Base-by-base conservation (phyloP, 2,113 vertebrate species). In the Apaloderma vittatum region DNA sequence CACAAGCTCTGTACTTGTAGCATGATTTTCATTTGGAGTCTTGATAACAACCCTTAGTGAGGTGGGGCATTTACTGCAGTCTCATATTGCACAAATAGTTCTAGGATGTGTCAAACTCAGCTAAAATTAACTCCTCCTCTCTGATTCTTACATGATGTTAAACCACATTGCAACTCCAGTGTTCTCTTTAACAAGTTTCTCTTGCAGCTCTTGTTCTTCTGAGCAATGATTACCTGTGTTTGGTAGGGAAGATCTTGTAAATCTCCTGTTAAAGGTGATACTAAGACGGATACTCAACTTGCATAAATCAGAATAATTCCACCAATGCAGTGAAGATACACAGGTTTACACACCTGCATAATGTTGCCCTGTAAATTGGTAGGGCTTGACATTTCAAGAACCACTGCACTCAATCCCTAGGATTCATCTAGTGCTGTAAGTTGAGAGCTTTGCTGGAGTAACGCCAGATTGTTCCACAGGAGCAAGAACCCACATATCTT, bases 1-100 rank as follows among this genome's bases (percentile, higher is more conserved):
- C 40, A 45, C 14, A 59, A 48, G 11, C 2, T 90, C 24, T 9
- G 1, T 21, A 62, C 17, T 5, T 77, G 23, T 23, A 48, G 3
- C 10, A 16, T 37, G 27, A 45, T 65, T 79, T 87, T 93, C 11
- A 27, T 52, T 72, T 77, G 32, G 80, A 8, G 12, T 82, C n/a
- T 62, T 72, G 4, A 4, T 75, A 6, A 52, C 20, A 57, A 45
- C 12, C 3, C 9, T 48, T 63, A 55, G 8, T 0, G 0, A 67
- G 26, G 8, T 58, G 11, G 11, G 75, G 8, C 45, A 32, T 82
- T 82, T 81, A 36, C 36, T 79, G 37, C 11, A 13, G 2, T 36
- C 16, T 67, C 7, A 2, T 58, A 43, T 67, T 72, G n/a, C 45
- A 78, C 26, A 72, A 87, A 43, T 11, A 27, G 32, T 20, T 54